phyloP scores from a whole-genome alignment of 2,888 invertebrate species.

The Cephus sareptanus region DNA sequence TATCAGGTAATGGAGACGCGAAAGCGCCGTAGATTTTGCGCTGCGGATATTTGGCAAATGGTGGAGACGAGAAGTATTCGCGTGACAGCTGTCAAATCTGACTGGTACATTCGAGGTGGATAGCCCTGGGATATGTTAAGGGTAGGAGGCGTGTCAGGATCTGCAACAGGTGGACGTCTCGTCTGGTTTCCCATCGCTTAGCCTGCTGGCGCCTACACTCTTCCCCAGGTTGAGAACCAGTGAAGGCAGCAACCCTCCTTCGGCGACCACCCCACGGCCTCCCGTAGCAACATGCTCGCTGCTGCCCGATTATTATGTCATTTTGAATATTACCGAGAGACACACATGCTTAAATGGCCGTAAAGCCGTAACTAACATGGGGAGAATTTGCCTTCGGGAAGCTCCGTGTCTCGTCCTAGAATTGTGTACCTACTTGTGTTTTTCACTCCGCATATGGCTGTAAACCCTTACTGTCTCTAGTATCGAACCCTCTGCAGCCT shows the following conservation, averaged over 20 bases:
- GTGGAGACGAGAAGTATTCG: neutral
- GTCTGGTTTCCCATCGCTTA: constrained; percentile 28
- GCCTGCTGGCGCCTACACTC: neutral
- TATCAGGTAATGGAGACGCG: neutral
- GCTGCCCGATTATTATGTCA: constrained; percentile 37
- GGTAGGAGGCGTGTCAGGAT: constrained; percentile 41
- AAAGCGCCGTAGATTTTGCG: neutral
- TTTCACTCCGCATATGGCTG: neutral
- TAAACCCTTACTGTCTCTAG: neutral
- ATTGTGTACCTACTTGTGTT: neutral
- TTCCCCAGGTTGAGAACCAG: neutral
- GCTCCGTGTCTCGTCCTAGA: neutral
- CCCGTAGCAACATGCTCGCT: constrained; percentile 10
- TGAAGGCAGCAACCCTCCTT: neutral
- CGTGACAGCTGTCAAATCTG: neutral
- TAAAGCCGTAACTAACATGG: constrained; percentile 1
- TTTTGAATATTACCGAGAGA: constrained; percentile 30
- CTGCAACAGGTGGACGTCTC: constrained; percentile 60
- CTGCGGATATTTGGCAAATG: neutral
- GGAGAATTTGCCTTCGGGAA: neutral
- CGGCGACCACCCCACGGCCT: neutral
- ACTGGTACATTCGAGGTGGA: neutral
- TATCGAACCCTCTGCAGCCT: neutral
- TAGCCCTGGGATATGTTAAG: constrained; percentile 17
- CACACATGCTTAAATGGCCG: neutral